Conservation (phyloP, 2,113 vertebrate species). For the Colaptes auratus region DNA sequence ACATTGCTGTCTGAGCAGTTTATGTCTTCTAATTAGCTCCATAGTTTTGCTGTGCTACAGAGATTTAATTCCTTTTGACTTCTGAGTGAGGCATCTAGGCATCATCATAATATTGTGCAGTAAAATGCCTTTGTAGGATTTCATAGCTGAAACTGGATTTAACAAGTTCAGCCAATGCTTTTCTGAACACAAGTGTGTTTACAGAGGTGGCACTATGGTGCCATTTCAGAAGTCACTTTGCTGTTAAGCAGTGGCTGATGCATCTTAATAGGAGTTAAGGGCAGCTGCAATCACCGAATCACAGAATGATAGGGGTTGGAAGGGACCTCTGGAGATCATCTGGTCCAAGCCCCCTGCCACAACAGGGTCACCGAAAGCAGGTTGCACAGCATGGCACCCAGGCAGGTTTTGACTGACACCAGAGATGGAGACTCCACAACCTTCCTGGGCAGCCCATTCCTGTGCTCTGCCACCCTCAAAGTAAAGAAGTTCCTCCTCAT, state of each 20-base stretch:
- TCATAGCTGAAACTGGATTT: neutral
- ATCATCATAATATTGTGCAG: neutral
- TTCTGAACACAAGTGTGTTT: neutral
- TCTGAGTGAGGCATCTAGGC: neutral
- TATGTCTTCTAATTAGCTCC: constrained; percentile 4
- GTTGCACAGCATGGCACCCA: too few species aligned
- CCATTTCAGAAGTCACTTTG: neutral
- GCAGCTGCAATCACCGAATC: neutral
- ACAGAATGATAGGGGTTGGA: too few species aligned
- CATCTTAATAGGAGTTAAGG: neutral
- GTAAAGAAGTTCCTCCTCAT: too few species aligned
- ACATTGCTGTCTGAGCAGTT: constrained; percentile 10
- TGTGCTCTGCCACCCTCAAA: too few species aligned
- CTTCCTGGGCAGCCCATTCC: too few species aligned
- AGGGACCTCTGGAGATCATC: too few species aligned
- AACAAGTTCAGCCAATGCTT: neutral
- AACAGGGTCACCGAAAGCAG: too few species aligned
- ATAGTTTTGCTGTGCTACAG: neutral
- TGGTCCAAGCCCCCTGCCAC: too few species aligned
- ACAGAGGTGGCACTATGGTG: neutral
- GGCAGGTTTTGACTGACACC: too few species aligned
- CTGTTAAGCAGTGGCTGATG: neutral
- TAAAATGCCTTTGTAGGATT: neutral
- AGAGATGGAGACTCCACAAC: too few species aligned
- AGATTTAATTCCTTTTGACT: constrained; percentile 35